phyloP scores from a whole-genome alignment of 2,113 vertebrate species.

The Egretta garzetta region DNA sequence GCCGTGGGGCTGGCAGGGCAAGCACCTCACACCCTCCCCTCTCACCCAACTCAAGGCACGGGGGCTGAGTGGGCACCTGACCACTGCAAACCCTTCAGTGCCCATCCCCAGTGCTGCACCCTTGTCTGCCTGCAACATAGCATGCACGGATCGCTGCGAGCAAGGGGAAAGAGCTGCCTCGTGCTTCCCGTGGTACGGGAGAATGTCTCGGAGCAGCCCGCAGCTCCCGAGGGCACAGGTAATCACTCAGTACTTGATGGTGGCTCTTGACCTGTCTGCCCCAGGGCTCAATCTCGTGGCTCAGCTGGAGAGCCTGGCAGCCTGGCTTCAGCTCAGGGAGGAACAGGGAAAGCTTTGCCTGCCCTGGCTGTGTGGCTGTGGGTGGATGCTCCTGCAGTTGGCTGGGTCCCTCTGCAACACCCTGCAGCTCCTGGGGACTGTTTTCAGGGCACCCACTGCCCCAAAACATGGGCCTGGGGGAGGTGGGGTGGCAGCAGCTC shows the following conservation, averaged over 20 bases:
- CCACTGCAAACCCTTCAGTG: fast-evolving
- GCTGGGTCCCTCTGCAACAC: not conserved
- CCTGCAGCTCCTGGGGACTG: not conserved
- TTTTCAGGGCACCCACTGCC: not conserved
- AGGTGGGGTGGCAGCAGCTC: not conserved
- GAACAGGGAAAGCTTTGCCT: not conserved
- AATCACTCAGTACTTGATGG: not conserved
- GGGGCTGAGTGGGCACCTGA: not conserved
- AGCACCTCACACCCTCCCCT: fast-evolving
- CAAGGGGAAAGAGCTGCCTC: not conserved
- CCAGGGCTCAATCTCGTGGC: not conserved
- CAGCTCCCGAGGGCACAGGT: not conserved
- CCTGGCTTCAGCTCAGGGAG: not conserved
- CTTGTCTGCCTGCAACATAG: fast-evolving
- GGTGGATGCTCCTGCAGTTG: not conserved
- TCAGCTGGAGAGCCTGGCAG: not conserved
- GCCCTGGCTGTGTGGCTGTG: fast-evolving
- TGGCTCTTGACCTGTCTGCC: not conserved
- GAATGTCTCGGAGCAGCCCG: fast-evolving
- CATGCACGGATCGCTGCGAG: fast-evolving
- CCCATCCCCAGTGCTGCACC: not conserved
- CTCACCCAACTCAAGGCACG: fast-evolving
- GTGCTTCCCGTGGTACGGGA: not conserved
- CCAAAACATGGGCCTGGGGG: not conserved
- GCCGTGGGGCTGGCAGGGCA: not conserved